Base-by-base conservation (phyloP, 1,140 invertebrate species). In the Drosophila mauritiana region DNA sequence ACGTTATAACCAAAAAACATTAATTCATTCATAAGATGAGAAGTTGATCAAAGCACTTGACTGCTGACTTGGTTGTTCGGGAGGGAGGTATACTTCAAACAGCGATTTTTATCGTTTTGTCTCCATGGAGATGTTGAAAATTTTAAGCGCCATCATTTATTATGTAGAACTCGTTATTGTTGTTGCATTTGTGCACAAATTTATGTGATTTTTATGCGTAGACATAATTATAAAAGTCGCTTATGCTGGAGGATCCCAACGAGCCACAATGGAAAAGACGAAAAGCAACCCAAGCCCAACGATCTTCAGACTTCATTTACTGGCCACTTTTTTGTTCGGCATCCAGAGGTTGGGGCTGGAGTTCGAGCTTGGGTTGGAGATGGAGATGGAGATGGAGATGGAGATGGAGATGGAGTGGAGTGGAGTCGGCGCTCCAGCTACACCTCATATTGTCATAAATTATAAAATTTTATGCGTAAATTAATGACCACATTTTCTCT, bases 191-290 rank as follows among this genome's bases (percentile, higher is more conserved):
- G 85, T 90, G 80, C 80, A 90, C 85, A 81, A 89, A 91, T 91
- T 91, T 91, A 91, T 91, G 89, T 91, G 89, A 91, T 91, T 91
- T 91, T 91, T 91, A 91, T 91, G 89, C 89, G 89, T 91, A 91
- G 89, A 91, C 89, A 91, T 91, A 88, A 91, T 91, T 91, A 91
- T 89, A 80, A 91, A 91, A 89, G 80, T 79, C 76, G 56, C 64
- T 72, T 65, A 51, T 67, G 46, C 42, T 43, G 53, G 56, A 56
- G 51, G 58, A 61, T 49, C 53, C 63, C 67, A 73, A 73, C 62
- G 58, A 69, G 42, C 42, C 55, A 36, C 31, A 56, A 40, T n/a
- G 37, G 22, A 52, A 67, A 17, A 46, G 25, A 53, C 51, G 37
- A 57, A 61, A 56, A 31, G 7, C 8, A 31, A 48, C 39, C 48